Base-by-base conservation (phyloP, 2,888 invertebrate genomes). In the Drosophila glabriapex region DNA sequence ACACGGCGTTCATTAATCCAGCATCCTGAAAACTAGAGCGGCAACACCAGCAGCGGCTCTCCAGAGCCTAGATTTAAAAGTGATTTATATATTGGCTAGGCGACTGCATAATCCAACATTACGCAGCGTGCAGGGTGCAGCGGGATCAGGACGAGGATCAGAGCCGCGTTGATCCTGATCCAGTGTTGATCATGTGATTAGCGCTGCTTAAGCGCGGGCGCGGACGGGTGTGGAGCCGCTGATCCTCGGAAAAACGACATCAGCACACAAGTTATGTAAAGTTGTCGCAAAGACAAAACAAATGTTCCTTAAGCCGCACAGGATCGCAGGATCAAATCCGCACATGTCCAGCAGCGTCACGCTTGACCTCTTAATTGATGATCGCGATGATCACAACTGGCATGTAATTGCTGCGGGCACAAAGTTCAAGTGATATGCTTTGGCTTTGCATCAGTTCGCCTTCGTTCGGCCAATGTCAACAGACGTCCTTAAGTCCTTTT, bases 291-390 rank as follows among this genome's bases (percentile, higher is more conserved):
- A 70, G 69, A 66, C 87, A 73, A 75, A 70, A 82, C 75, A 82
- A 80, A 78, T 73, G 63, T 75, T 65, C 29, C 79, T 80, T 78
- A 75, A 75, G 55, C 78, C 80, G 54, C 22, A 19, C 31, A 25
- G 25, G 12, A 25, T 49, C 6, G 14, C 55, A 22, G 52, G 55
- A n/a, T 35, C 29, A 58, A 54, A 64, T 70, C 29, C 41, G 43
- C 69, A 72, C 72, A 76, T 77, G 79, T 75, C 67, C 59, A 43
- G 33, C 19, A 31, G n/a, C 56, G 80, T 64, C 73, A 78, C 75
- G 89, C 85, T 90, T 90, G 90, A 90, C 89, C 85, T 90, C 70
- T 80, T 85, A 90, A 85, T 85, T 85, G 76, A 59, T 66, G 68
- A 76, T 80, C 55, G 60, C 25, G 70, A 71, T 78, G 53, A 84